phyloP scores from a whole-genome alignment of 2,113 vertebrate genomes.

The Odocoileus virginianus region DNA sequence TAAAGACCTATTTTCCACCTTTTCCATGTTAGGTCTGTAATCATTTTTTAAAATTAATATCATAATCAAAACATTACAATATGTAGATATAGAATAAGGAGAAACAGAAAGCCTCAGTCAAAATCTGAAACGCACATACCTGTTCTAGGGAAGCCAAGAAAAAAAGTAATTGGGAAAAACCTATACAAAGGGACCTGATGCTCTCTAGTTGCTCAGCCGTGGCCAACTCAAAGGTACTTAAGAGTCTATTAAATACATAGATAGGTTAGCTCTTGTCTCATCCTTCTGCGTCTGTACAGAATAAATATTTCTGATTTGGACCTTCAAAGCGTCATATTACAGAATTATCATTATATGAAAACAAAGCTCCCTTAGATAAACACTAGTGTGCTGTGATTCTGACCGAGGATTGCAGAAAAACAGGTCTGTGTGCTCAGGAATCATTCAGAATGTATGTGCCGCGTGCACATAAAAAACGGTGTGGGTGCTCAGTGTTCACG shows the following conservation, averaged over 20 bases:
- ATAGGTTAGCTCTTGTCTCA: slow-evolving; percentile 47
- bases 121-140: slow-evolving; percentile 36
- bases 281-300: slow-evolving; percentile 59
- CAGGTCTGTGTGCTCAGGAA: neutral
- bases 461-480: fast-evolving
- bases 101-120: neutral
- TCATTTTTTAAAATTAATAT: slow-evolving; percentile 56
- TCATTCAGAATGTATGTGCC: neutral
- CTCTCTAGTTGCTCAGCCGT: neutral
- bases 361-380: neutral
- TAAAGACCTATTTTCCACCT: slow-evolving; percentile 67
- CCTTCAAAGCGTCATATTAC: neutral
- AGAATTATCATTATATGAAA: slow-evolving; percentile 46
- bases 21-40: slow-evolving; percentile 54
- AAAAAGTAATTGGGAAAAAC: slow-evolving; percentile 70
- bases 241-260: slow-evolving; percentile 54
- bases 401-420: slow-evolving; percentile 8
- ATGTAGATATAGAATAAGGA: neutral
- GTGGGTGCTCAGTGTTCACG: neutral
- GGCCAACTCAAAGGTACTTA: slow-evolving; percentile 31
- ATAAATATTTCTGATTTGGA: slow-evolving; percentile 65
- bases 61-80: slow-evolving; percentile 38
- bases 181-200: slow-evolving; percentile 44
- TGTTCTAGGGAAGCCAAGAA: slow-evolving; percentile 43
- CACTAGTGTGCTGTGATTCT: neutral